Evolutionary conservation across 1,140 invertebrate genomes (phyloP).

Genomic region (Dendroctonus ponderosae): DNA sequence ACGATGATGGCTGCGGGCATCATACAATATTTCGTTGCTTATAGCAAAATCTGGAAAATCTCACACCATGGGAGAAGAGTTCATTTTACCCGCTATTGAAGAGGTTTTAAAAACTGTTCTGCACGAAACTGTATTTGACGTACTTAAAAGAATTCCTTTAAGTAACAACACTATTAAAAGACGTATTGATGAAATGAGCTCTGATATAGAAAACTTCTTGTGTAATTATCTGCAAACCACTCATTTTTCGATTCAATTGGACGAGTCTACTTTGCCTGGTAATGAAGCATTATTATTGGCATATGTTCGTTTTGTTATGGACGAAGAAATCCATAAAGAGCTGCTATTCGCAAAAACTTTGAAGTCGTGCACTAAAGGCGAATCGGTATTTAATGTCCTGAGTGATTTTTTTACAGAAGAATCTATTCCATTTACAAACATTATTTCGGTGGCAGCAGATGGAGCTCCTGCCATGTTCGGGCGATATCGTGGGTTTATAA

Average conservation of each 20-base stretch:
- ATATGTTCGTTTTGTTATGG: constrained; percentile 49
- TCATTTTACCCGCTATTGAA: constrained; percentile 47
- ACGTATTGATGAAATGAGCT: constrained; percentile 50
- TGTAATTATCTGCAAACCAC: constrained; percentile 45
- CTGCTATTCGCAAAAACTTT: constrained; percentile 49
- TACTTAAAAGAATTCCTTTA: constrained; percentile 49
- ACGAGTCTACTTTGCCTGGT: constrained; percentile 49
- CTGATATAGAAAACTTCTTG: constrained; percentile 47
- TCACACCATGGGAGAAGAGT: constrained; percentile 47
- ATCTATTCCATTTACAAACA: no score
- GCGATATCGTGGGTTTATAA: constrained; percentile 36
- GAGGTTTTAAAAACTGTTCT: constrained; percentile 34
- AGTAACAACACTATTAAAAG: constrained; percentile 49
- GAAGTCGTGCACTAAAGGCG: constrained; percentile 48
- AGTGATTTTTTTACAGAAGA: no score
- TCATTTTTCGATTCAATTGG: constrained; percentile 43
- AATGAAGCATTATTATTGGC: constrained; percentile 52
- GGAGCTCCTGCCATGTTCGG: constrained; percentile 40
- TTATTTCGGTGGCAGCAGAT: constrained; percentile 42
- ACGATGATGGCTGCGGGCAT: constrained; percentile 48
- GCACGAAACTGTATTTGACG: constrained; percentile 40
- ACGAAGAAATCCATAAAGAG: constrained; percentile 47
- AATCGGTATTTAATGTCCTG: constrained; percentile 49
- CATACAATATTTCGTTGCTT: no score
- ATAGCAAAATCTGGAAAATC: no score